Evolutionary conservation across 2,113 vertebrate species (phyloP).

Genomic region (Dolichallabes microphthalmus): DNA sequence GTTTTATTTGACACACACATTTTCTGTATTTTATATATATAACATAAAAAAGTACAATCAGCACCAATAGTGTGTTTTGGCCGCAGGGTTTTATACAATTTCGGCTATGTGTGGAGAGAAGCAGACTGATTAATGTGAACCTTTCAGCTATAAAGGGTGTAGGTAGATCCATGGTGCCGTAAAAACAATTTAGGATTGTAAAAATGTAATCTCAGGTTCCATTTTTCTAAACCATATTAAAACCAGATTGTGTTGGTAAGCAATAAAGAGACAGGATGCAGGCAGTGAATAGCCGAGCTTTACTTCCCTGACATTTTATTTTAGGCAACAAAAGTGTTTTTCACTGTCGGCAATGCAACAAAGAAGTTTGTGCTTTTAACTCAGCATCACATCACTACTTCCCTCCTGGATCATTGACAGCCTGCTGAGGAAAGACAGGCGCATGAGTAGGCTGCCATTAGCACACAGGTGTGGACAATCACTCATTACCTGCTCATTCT

Average conservation of each 20-base stretch:
- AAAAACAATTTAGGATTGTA: background rate
- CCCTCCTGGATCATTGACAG: background rate
- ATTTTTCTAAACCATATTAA: no score
- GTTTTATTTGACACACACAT: no score
- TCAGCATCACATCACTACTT: background rate
- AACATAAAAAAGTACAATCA: no score
- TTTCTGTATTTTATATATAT: no score
- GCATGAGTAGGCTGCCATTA: slow-evolving; percentile 3
- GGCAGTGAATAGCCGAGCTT: background rate
- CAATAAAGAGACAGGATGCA: background rate
- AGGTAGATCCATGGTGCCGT: background rate
- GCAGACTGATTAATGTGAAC: background rate
- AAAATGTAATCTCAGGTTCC: background rate
- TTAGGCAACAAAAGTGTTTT: background rate
- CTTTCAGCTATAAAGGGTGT: background rate
- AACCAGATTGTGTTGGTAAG: background rate
- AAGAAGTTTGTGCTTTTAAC: background rate
- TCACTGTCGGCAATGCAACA: background rate
- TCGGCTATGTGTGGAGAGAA: background rate
- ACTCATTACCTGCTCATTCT: slow-evolving; percentile 25
- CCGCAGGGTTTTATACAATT: background rate
- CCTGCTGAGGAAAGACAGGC: slow-evolving; percentile 7
- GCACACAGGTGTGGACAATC: slow-evolving; percentile 19
- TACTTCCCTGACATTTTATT: background rate
- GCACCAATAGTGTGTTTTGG: no score